Conservation (phyloP, 2,888 invertebrate genomes). For the Exephanes ischioxanthus region DNA sequence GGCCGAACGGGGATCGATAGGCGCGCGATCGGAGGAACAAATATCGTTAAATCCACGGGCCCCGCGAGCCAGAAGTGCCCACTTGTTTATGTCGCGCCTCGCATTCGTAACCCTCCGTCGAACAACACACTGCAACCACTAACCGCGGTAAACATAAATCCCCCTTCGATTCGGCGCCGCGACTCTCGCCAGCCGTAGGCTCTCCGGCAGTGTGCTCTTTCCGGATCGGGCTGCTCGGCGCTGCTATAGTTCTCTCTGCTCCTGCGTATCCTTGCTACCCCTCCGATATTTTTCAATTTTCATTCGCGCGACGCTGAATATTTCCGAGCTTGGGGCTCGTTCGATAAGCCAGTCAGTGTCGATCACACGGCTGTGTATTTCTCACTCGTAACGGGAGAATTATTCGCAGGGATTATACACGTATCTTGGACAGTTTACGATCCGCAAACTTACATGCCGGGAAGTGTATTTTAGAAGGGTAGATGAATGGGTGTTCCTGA, state of each 20-base stretch:
- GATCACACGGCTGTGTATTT: neutral
- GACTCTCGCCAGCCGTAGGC: slow-evolving; percentile 42
- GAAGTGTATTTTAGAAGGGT: too few species aligned
- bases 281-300: neutral
- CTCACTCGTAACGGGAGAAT: too few species aligned
- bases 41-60: slow-evolving; percentile 65
- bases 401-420: too few species aligned
- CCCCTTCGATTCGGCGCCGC: slow-evolving; percentile 61
- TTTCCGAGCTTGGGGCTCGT: neutral
- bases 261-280: neutral
- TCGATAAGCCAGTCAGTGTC: neutral
- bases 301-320: neutral
- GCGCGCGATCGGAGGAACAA: slow-evolving; percentile 19
- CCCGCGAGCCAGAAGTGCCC: slow-evolving; percentile 70
- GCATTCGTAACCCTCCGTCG: slow-evolving; percentile 72
- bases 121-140: slow-evolving; percentile 72
- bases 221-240: slow-evolving; percentile 31
- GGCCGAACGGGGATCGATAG: slow-evolving; percentile 18
- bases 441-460: too few species aligned
- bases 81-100: slow-evolving; percentile 78
- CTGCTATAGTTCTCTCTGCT: slow-evolving; percentile 36
- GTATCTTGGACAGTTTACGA: too few species aligned
- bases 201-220: slow-evolving; percentile 43
- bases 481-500: too few species aligned
- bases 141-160: slow-evolving; percentile 62